Conservation (phyloP, 2,888 invertebrate genomes). For the Diabrotica balteata region DNA sequence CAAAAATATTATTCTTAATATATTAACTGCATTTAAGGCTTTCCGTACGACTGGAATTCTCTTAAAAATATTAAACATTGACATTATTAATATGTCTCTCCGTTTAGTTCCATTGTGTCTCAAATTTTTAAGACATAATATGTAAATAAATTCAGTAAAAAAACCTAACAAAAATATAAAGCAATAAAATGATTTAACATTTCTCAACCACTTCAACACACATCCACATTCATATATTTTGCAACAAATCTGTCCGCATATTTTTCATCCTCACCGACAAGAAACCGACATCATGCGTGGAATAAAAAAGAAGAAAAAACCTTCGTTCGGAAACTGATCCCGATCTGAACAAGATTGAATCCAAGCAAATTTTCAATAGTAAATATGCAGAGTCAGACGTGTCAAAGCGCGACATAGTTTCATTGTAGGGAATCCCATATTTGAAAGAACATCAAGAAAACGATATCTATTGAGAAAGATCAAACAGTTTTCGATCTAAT, state of each 20-base stretch:
- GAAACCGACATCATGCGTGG: not conserved
- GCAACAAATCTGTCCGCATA: constrained; percentile 8
- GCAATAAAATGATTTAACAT: too few relatives aligned
- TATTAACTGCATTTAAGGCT: too few relatives aligned
- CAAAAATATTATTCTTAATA: too few relatives aligned
- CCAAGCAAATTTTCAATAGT: constrained; percentile 41
- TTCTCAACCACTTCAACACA: not conserved
- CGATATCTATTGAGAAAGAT: constrained; percentile 42
- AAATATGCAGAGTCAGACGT: constrained; percentile 44
- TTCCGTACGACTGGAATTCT: too few relatives aligned
- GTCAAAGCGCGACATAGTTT: constrained; percentile 42
- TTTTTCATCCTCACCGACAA: constrained; percentile 11
- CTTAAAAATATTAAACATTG: too few relatives aligned
- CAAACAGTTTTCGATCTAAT: constrained; percentile 39
- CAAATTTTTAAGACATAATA: too few relatives aligned
- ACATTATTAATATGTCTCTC: too few relatives aligned
- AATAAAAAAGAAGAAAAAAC: constrained; percentile 11
- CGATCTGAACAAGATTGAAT: constrained; percentile 21
- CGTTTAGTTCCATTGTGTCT: too few relatives aligned
- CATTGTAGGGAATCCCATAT: constrained; percentile 40
- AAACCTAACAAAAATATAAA: too few relatives aligned
- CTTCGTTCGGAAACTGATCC: constrained; percentile 14
- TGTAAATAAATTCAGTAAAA: too few relatives aligned
- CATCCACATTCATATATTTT: constrained; percentile 7
- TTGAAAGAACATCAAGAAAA: constrained; percentile 41